phyloP scores from a whole-genome alignment of 2,113 vertebrate species.

The Lagenorhynchus albirostris region DNA sequence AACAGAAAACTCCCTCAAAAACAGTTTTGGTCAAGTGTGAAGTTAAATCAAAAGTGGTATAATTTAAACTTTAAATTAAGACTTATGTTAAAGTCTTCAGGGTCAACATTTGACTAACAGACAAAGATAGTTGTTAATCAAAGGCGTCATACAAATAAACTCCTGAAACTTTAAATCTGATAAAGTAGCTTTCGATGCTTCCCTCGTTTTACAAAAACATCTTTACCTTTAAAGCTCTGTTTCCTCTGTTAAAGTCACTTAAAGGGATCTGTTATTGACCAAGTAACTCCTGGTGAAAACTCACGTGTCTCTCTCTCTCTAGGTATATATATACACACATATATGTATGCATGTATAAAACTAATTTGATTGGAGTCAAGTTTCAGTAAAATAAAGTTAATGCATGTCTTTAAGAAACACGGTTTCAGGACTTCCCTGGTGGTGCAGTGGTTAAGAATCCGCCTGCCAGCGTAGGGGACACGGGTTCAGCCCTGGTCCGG shows the following conservation, averaged over 20 bases:
- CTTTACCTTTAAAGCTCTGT: background rate
- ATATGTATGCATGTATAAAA: background rate
- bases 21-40: background rate
- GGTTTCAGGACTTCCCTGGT: too few species aligned
- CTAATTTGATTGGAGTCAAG: background rate
- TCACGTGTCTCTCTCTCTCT: background rate
- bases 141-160: background rate
- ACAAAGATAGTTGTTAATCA: background rate
- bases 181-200: background rate
- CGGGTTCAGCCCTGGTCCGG: too few species aligned
- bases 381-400: background rate
- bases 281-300: background rate
- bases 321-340: rapidly evolving
- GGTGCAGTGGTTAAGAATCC: too few species aligned
- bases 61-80: background rate
- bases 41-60: background rate
- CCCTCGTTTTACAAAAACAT: background rate
- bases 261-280: too few species aligned
- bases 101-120: too few species aligned
- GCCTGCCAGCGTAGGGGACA: too few species aligned
- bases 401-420: rapidly evolving
- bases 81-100: too few species aligned
- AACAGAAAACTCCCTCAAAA: background rate
- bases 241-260: background rate
- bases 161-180: background rate